Evolutionary conservation across 2,113 vertebrate genomes (phyloP), one percentile per base, ranked within the genome.

Genomic region (Ibidorhyncha struthersii): DNA sequence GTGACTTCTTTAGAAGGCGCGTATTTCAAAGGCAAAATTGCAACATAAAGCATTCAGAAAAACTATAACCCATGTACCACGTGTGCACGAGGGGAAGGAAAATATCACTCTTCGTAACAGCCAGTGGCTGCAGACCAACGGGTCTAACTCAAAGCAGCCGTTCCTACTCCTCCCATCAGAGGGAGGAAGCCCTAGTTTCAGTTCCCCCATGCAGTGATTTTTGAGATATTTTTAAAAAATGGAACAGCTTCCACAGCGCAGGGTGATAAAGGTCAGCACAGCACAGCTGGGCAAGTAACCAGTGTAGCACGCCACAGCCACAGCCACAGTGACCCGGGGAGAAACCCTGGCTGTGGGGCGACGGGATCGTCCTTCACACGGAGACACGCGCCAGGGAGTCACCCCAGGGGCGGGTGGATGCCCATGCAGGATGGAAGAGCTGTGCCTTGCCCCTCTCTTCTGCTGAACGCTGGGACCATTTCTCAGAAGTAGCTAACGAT

Each of bases 191-290:
- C 66, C 25, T 79, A 61, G 56, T 15, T 91, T 85, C 66, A 85
- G 43, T 53, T 55, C 56, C 36, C 63, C 65, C 91, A 76, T 49
- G 66, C 66, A 45, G 84, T 45, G 93, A 91, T 38, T 53, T 84
- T n/a, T 65, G 84, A 91, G 73, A 6, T 94, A 91, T 93, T 97
- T 93, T 93, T 93, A 82, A 79, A 91, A 93, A 76, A 38, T 91
- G 58, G 87, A 85, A 61, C 78, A 72, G 49, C 20, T 76, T 92
- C 66, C 27, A 34, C 40, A 50, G 67, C 0, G 12, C 45, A 50
- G 59, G 77, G 69, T 4, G 15, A 34, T 59, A 69, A 76, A 95
- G 74, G 87, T 91, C 84, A 91, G 41, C 12, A 5, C 67, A 77
- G 79, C 71, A 52, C 36, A 90, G 79, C 40, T 88, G 94, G 82